Conservation (phyloP, 2,113 vertebrate species). For the Paraplagusia blochii region DNA sequence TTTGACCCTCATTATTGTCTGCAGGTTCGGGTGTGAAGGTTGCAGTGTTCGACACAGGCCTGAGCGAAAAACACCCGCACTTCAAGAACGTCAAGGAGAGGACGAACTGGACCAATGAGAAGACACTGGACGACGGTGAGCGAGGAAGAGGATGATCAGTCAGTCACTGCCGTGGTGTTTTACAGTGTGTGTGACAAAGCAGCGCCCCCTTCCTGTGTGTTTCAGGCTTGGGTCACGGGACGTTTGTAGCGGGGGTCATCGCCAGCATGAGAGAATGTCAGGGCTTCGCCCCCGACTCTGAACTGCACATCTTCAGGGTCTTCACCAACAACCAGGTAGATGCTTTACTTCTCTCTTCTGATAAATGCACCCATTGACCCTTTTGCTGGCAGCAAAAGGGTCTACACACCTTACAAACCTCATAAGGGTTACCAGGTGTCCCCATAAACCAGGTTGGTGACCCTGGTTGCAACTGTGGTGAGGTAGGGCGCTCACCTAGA, state of each 20-base stretch:
- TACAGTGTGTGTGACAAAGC: not conserved
- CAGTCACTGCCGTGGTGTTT: not conserved
- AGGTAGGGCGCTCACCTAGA: too few relatives aligned
- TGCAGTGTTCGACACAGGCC: conserved; percentile 96
- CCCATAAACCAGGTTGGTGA: too few relatives aligned
- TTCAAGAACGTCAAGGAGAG: conserved; percentile 99
- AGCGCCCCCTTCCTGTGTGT: not conserved
- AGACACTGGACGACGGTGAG: conserved; percentile 95
- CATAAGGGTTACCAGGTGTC: too few relatives aligned
- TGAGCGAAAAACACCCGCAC: conserved; percentile 97
- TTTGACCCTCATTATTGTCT: not conserved
- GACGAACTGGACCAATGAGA: conserved; percentile 99
- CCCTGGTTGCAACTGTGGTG: too few relatives aligned
- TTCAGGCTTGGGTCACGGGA: conserved; percentile 93
- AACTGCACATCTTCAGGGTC: conserved; percentile 97
- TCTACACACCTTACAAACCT: too few relatives aligned
- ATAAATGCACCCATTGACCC: too few relatives aligned
- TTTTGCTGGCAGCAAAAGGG: too few relatives aligned
- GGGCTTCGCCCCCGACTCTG: conserved; percentile 95
- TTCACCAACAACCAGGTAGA: conserved; percentile 98
- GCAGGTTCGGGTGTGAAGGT: conserved; percentile 92
- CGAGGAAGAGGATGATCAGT: not conserved
- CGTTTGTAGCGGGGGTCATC: conserved; percentile 97
- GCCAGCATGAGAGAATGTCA: conserved; percentile 99
- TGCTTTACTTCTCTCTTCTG: too few relatives aligned